These are phyloP conservation scores for Takifugu ocellatus DNA, from an alignment of 2,797 vertebrate genomes.

Conservation along the genomic window DNA sequence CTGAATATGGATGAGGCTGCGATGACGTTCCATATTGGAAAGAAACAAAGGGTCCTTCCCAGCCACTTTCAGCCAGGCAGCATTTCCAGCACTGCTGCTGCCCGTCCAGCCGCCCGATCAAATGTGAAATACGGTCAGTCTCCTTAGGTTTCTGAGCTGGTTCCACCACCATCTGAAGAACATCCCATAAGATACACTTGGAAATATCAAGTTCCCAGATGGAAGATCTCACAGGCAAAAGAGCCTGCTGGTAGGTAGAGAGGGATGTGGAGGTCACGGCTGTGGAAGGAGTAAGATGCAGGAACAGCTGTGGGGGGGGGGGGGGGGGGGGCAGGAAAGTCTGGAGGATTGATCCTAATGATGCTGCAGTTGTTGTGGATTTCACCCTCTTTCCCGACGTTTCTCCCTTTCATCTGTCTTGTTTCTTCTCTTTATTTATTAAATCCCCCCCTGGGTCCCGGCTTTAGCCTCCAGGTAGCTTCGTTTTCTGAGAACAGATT, in stretches of 20 bases:
- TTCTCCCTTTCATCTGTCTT: constrained; percentile 29
- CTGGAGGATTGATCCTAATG: constrained; percentile 68
- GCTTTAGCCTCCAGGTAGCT: constrained; percentile 4
- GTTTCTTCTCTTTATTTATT: constrained; percentile 33
- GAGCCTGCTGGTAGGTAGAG: background rate
- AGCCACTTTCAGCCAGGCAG: no score
- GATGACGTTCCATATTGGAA: background rate
- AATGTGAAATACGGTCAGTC: background rate
- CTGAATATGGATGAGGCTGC: background rate
- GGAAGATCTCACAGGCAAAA: no score
- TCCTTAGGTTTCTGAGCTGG: background rate
- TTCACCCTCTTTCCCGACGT: constrained; percentile 39
- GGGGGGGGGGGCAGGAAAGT: constrained; percentile 38
- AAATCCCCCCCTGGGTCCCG: constrained; percentile 14
- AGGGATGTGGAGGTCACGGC: constrained; percentile 28
- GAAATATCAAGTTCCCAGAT: no score
- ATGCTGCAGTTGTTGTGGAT: constrained; percentile 68
- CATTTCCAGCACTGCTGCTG: no score
- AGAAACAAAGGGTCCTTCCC: no score
- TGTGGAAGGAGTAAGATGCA: constrained; percentile 19
- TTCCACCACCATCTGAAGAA: no score
- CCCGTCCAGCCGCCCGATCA: background rate
- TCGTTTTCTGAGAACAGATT: background rate
- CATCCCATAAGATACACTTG: no score
- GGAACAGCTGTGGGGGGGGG: constrained; percentile 39